Base-by-base conservation (phyloP, 2,113 vertebrate genomes). In the Clarias gariepinus region DNA sequence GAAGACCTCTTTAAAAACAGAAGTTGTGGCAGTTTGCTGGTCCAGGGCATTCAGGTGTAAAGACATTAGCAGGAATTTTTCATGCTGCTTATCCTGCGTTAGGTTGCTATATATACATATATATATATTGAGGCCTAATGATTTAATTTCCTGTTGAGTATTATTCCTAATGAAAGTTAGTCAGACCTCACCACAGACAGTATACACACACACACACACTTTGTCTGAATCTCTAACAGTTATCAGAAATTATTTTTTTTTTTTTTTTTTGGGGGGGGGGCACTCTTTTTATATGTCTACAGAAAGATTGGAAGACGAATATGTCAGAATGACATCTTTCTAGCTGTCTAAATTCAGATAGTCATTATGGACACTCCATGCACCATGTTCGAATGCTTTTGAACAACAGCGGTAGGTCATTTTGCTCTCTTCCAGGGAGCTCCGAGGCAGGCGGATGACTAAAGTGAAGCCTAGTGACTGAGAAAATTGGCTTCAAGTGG, bases 141-240 rank as follows among this genome's bases (percentile, higher is more conserved):
- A 47, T 47, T 47, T 6, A 47, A 47, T 6, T 47, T 47, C 41
- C 41, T 6, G 41, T 47, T 94, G 90, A 94, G 89, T 93, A 92
- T 93, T 90, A 94, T 94, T 91, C 89, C 41, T 13, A 89, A 91
- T 93, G 93, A 94, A 93, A 95, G 93, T 92, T 92, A 86, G 84
- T 79, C 90, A 91, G 91, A 91, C 89, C 93, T 91, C 90, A 90
- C 90, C 91, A 91, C 89, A 90, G 91, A 90, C 88, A 89, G 93
- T 6, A 47, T 0, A 47, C 47, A 47, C 47, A 9, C 47, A 47
- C 92, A 90, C 90, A 91, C 89, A 91, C 90, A 91, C 78, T 86
- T 83, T 88, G 57, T 86, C 66, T 87, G 61, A 81, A 41, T 12
- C 55, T 41, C 66, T 77, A 85, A 33, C 53, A 66, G 41, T 84